Evolutionary conservation across 2,888 invertebrate species (phyloP).

Genomic region (Piscicola geometra): DNA sequence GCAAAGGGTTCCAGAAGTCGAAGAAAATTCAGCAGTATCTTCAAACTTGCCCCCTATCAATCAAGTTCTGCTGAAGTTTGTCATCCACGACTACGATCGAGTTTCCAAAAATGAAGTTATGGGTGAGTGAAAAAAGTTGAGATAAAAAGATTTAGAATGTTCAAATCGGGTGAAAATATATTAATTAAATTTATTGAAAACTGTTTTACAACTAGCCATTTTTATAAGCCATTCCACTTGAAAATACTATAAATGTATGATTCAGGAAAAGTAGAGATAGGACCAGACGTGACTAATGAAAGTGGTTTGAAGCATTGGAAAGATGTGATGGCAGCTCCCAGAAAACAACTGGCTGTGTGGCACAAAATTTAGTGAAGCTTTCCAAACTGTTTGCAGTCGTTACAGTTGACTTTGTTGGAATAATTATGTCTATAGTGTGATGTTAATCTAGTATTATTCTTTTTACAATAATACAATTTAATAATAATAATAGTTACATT

Average conservation of each 20-base stretch:
- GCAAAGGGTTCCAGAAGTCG: conserved; percentile 51
- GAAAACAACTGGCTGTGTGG: conserved; percentile 98
- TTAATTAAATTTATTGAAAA: too few relatives aligned
- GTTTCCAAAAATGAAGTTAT: conserved; percentile 98
- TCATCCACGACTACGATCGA: conserved; percentile 91
- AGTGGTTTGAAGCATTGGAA: conserved; percentile 71
- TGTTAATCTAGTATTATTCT: too few relatives aligned
- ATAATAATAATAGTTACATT: too few relatives aligned
- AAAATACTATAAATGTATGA: too few relatives aligned
- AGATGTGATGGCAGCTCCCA: conserved; percentile 91
- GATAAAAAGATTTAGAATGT: too few relatives aligned
- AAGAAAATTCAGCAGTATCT: not conserved
- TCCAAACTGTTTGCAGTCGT: too few relatives aligned
- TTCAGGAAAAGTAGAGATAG: conserved; percentile 26
- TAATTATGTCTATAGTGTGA: too few relatives aligned
- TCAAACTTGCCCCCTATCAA: not conserved
- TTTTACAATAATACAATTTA: too few relatives aligned
- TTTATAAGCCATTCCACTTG: too few relatives aligned
- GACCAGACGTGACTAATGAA: conserved; percentile 26
- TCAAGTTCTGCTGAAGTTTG: conserved; percentile 70
- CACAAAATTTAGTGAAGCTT: conserved; percentile 73
- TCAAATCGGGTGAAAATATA: too few relatives aligned
- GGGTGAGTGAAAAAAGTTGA: conserved; percentile 60
- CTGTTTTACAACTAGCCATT: too few relatives aligned
- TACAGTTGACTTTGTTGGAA: too few relatives aligned